These are phyloP conservation scores for Hydrotaea diabolus DNA, from an alignment of 2,888 invertebrate genomes.

Conservation along the genomic window DNA sequence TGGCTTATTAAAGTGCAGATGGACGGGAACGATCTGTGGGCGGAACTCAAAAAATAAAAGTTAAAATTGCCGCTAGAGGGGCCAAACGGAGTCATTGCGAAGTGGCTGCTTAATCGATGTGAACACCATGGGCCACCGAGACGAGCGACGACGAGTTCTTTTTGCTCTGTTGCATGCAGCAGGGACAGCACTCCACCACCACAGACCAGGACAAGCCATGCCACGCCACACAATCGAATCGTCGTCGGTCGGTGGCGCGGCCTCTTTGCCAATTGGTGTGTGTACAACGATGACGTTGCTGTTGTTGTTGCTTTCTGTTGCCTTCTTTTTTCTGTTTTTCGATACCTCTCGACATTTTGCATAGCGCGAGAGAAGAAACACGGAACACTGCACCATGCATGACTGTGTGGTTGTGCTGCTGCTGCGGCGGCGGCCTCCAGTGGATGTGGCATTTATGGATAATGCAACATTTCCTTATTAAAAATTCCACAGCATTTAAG, in stretches of 20 bases:
- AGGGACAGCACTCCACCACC: conserved; percentile 7
- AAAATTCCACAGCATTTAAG: conserved; percentile 52
- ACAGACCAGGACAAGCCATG: conserved; percentile 28
- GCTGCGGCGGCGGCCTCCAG: not conserved
- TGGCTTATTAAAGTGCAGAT: conserved; percentile 66
- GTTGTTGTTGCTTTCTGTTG: conserved; percentile 18
- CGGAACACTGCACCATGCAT: not conserved
- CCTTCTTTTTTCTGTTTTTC: too few species aligned
- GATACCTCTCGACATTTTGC: conserved; percentile 64
- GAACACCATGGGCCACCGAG: conserved; percentile 50
- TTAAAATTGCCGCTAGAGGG: conserved; percentile 77
- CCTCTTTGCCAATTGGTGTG: conserved; percentile 66
- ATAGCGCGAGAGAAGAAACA: conserved; percentile 39
- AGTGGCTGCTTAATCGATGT: conserved; percentile 65
- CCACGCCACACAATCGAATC: conserved; percentile 9
- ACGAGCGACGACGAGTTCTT: too few species aligned
- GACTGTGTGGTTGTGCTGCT: conserved; percentile 2
- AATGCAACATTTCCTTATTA: conserved; percentile 62
- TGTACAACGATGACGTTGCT: not conserved
- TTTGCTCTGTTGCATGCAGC: conserved; percentile 49
- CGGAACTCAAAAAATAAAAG: conserved; percentile 72
- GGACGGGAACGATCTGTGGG: conserved; percentile 69
- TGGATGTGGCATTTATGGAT: conserved; percentile 40
- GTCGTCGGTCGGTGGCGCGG: not conserved
- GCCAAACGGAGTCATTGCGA: conserved; percentile 57